These are phyloP conservation scores for Drepana arcuata DNA, from an alignment of 1,140 invertebrate genomes.

Conservation along the genomic window DNA sequence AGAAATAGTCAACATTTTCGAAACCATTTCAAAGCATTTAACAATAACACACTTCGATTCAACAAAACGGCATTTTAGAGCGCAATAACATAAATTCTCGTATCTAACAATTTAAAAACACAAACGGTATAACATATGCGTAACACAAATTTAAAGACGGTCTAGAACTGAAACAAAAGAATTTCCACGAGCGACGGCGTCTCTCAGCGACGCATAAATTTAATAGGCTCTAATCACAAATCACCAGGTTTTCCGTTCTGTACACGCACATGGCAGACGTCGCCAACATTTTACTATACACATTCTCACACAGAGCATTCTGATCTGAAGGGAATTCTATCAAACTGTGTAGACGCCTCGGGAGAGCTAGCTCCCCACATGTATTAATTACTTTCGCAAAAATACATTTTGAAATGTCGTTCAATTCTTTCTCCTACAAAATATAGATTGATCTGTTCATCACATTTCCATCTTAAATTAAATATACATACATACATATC, in stretches of 20 bases:
- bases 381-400: no score
- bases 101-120: conserved; percentile 1
- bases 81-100: neutral
- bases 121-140: neutral
- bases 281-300: conserved; percentile 16
- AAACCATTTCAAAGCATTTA: neutral
- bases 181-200: conserved; percentile 15
- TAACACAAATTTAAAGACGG: conserved; percentile 2
- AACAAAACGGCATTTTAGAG: neutral
- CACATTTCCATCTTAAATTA: no score
- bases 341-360: neutral
- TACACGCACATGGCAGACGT: conserved; percentile 19
- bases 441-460: no score
- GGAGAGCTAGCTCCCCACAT: neutral
- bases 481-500: no score
- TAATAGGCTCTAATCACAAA: conserved; percentile 24
- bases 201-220: conserved; percentile 20
- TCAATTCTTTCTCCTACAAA: neutral
- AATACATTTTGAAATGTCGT: neutral
- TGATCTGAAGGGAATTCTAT: conserved; percentile 3
- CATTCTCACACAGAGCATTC: conserved; percentile 4
- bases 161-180: conserved; percentile 15
- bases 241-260: conserved; percentile 24
- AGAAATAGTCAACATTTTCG: neutral
- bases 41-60: neutral